Percentiles rank a stretch among this genome's conserved stretches.
Evolutionary conservation across 2,797 vertebrate genomes (phyloP).

Genomic region (Phylloscopus collybita): DNA sequence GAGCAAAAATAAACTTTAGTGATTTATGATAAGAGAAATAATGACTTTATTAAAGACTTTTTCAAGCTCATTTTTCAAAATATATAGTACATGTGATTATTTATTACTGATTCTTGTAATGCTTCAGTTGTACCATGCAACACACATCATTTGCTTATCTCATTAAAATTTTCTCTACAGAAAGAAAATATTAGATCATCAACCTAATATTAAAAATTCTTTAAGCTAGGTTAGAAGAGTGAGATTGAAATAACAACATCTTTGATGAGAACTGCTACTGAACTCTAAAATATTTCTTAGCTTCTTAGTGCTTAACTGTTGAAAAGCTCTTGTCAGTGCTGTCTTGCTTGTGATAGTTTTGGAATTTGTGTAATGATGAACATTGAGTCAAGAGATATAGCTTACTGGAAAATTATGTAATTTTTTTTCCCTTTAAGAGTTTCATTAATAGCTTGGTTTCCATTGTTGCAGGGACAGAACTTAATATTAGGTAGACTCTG

Average conservation of each 20-base stretch:
- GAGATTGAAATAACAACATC: neutral
- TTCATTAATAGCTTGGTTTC: neutral
- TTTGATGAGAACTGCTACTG: neutral
- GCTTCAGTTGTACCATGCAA: neutral
- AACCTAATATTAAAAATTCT: neutral
- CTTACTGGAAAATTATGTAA: neutral
- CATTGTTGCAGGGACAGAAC: neutral
- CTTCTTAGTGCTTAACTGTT: neutral
- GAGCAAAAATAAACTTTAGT: slow-evolving; percentile 41
- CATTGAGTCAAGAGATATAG: neutral
- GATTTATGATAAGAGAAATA: slow-evolving; percentile 62
- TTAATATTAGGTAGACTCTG: neutral
- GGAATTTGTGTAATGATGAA: neutral
- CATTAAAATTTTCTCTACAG: slow-evolving; percentile 28
- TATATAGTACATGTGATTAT: slow-evolving; percentile 24
- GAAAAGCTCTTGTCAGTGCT: neutral
- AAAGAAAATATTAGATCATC: slow-evolving; percentile 20
- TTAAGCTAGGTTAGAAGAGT: neutral
- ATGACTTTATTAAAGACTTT: slow-evolving; percentile 59
- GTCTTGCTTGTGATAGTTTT: neutral
- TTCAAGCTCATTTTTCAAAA: slow-evolving; percentile 65
- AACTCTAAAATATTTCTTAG: neutral
- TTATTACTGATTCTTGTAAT: slow-evolving; percentile 50
- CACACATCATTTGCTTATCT: slow-evolving; percentile 51
- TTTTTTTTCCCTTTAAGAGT: neutral